Conservation (phyloP, 2,113 vertebrate species). For the Chitala chitala region DNA sequence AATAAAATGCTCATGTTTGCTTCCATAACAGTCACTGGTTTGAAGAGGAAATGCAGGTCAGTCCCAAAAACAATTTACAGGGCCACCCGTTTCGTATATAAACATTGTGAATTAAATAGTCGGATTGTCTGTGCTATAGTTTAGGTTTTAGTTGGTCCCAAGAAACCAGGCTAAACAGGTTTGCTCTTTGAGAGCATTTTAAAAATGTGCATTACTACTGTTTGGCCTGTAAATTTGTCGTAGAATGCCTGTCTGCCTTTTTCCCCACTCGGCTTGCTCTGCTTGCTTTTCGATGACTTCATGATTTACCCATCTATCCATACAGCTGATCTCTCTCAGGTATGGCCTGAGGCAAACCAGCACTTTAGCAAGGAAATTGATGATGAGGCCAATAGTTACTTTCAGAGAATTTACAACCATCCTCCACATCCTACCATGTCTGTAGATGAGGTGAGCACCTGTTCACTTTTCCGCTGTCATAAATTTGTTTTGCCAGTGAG, state of each 20-base stretch:
- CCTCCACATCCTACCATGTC: conserved; percentile 99
- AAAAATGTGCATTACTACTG: neutral
- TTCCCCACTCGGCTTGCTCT: neutral
- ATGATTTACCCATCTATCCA: neutral
- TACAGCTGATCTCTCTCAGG: conserved; percentile 97
- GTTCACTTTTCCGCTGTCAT: too few species aligned
- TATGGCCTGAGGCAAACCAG: conserved; percentile 99
- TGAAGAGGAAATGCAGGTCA: conserved; percentile 60
- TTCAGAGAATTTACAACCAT: conserved; percentile 98
- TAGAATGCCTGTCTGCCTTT: conserved; percentile 28
- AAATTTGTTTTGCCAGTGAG: too few species aligned
- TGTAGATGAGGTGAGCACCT: conserved; percentile 85
- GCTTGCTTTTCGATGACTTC: neutral
- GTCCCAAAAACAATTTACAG: conserved; percentile 41
- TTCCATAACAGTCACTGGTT: neutral
- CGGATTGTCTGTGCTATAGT: neutral
- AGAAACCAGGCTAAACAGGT: neutral
- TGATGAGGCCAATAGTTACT: conserved; percentile 98
- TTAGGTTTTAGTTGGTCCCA: neutral
- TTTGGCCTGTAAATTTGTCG: conserved; percentile 23
- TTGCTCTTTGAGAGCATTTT: neutral
- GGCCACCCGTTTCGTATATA: conserved; percentile 20
- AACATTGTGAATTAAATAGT: conserved; percentile 14
- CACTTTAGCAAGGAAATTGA: conserved; percentile 99
- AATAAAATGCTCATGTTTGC: neutral